Base-by-base conservation (phyloP, 2,888 invertebrate genomes). In the Leucophora obtusa region DNA sequence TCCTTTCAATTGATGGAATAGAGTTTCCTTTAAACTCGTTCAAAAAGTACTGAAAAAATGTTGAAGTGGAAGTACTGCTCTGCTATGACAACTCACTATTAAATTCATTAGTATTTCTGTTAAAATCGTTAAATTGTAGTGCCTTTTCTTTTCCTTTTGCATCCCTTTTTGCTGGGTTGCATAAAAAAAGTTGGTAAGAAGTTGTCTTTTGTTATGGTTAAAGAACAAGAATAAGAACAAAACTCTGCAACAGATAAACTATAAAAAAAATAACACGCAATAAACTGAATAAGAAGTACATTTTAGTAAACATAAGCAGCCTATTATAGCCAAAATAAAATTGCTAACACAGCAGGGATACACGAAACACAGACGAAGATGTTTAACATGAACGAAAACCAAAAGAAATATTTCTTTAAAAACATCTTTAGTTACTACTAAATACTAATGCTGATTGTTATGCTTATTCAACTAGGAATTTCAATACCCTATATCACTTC, bases 311-410 rank as follows among this genome's bases (percentile, higher is more conserved):
- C 60, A 56, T 68, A 56, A 68, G 51, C 47, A 69, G 59, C 65
- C 65, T 70, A 65, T 79, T 79, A 69, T 59, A 47, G 59, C 63
- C 47, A 59, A 75, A 68, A 63, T 21, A 69, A 78, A 72, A 65
- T 60, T 70, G 70, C 74, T 15, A 38, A 66, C 69, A 65, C 79
- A 79, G 73, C 79, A 79, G 79, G 73, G 11, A 69, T 59, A 65
- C 53, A 73, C 18, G 43, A 53, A 63, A 17, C 18, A 62, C 11
- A 62, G 33, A 33, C 28, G 21, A 14, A 56, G 66, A 65, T 66
- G 43, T 59, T 59, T 38, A 74, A 53, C 50, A 62, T 50, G 60
- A n/a, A 47, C 43, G 6, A 47, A 47, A 9, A n/a, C n/a, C 1
- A 14, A n/a, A 47, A 4, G 1, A 3, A 38, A 38, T n/a, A 0